Conservation (phyloP, 2,797 vertebrate species). For the Gadopsis bispinosus region DNA sequence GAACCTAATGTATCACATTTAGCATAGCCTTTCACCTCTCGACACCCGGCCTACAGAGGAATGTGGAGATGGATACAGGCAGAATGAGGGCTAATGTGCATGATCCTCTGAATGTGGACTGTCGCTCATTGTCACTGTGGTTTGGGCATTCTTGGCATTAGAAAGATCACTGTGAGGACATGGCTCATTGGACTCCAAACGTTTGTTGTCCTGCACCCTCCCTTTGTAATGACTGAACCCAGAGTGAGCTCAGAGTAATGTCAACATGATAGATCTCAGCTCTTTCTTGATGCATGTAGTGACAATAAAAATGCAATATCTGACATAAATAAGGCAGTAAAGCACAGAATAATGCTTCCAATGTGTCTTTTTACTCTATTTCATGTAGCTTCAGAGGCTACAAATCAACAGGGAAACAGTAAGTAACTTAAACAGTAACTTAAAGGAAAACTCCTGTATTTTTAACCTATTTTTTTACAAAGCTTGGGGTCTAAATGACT, state of each 20-base stretch:
- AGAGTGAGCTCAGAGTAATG: conserved; percentile 7
- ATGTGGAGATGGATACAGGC: conserved; percentile 56
- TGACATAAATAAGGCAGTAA: conserved; percentile 8
- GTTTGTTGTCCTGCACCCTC: conserved; percentile 37
- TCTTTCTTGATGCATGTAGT: conserved; percentile 29
- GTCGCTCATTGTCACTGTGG: conserved; percentile 58
- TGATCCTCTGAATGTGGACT: conserved; percentile 56
- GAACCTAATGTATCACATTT: conserved; percentile 64
- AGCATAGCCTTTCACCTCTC: conserved; percentile 33
- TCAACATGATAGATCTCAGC: conserved; percentile 32
- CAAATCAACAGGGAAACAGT: conserved; percentile 19
- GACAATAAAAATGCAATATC: conserved; percentile 18
- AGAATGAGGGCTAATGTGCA: conserved; percentile 61
- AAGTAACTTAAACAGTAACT: conserved; percentile 31
- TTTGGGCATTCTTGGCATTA: conserved; percentile 56
- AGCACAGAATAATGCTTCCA: neutral
- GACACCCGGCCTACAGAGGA: conserved; percentile 52
- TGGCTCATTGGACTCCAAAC: conserved; percentile 50
- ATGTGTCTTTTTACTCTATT: conserved; percentile 4
- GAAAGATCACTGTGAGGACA: conserved; percentile 55
- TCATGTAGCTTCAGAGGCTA: conserved; percentile 14
- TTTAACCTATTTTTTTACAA: too few relatives aligned
- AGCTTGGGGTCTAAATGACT: too few relatives aligned
- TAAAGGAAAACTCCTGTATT: neutral
- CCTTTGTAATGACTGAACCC: conserved; percentile 43